Evolutionary conservation across 2,888 invertebrate species (phyloP).

Genomic region (Dryococelus australis): DNA sequence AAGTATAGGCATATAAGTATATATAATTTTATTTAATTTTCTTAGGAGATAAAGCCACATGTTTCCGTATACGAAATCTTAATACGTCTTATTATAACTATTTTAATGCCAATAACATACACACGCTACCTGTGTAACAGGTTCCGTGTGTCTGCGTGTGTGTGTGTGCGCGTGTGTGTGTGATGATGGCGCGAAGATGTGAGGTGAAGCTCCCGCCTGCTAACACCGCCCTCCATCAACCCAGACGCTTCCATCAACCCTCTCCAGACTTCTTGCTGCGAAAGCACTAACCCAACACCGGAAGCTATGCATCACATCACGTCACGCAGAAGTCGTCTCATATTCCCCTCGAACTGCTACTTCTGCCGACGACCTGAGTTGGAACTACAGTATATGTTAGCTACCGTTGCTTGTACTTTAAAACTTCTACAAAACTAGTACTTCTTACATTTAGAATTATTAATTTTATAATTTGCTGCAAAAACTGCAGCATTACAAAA

Average conservation of each 20-base stretch:
- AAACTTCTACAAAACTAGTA: too few species aligned
- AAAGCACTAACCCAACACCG: not conserved
- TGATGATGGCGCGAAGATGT: not conserved
- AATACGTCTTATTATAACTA: too few species aligned
- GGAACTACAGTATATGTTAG: not conserved
- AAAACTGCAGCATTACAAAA: too few species aligned
- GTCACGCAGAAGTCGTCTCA: not conserved
- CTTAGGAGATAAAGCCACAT: too few species aligned
- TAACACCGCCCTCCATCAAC: not conserved
- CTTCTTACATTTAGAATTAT: too few species aligned
- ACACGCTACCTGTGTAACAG: too few species aligned
- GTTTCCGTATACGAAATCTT: too few species aligned
- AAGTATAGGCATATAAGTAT: too few species aligned
- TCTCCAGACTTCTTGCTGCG: too few species aligned
- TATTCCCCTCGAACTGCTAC: not conserved
- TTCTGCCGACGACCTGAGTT: not conserved
- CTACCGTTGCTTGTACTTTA: not conserved
- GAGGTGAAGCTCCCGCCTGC: not conserved
- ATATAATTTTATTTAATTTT: too few species aligned
- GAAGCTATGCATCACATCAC: conserved; percentile 16
- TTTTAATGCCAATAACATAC: too few species aligned
- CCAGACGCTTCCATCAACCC: not conserved
- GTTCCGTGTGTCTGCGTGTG: not conserved
- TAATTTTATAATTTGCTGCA: too few species aligned
- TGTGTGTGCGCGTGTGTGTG: not conserved